These are phyloP conservation scores for Ciconia boyciana DNA, from an alignment of 2,113 vertebrate species.

Conservation along the genomic window DNA sequence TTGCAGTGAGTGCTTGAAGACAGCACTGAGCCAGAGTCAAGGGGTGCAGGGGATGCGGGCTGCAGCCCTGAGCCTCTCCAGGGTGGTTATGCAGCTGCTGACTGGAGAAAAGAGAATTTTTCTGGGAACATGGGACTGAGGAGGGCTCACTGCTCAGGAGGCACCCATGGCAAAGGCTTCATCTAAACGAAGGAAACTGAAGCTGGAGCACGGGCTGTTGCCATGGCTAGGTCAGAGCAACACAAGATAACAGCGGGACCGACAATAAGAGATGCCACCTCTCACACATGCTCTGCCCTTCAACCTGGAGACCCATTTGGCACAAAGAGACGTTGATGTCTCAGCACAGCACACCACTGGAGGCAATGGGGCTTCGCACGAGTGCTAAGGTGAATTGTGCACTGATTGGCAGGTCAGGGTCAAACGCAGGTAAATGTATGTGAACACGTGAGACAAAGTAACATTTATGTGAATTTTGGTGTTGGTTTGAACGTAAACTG, in stretches of 20 bases:
- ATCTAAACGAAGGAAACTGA: neutral
- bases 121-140: neutral
- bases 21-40: fast-evolving
- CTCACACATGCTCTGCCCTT: neutral
- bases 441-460: neutral
- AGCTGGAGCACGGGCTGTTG: neutral
- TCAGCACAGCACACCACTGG: neutral
- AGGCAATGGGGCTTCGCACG: fast-evolving
- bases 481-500: neutral
- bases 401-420: neutral
- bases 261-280: neutral
- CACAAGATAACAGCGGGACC: neutral
- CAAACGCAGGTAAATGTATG: neutral
- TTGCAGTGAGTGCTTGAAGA: neutral
- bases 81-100: neutral
- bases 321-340: neutral
- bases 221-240: neutral
- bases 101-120: neutral
- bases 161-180: neutral
- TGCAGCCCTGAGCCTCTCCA: neutral
- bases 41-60: fast-evolving
- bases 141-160: neutral
- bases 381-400: neutral
- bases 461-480: neutral
- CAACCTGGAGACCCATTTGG: neutral